These are phyloP conservation scores for Phocides pigmalion DNA, from an alignment of 1,140 invertebrate species.

Conservation along the genomic window DNA sequence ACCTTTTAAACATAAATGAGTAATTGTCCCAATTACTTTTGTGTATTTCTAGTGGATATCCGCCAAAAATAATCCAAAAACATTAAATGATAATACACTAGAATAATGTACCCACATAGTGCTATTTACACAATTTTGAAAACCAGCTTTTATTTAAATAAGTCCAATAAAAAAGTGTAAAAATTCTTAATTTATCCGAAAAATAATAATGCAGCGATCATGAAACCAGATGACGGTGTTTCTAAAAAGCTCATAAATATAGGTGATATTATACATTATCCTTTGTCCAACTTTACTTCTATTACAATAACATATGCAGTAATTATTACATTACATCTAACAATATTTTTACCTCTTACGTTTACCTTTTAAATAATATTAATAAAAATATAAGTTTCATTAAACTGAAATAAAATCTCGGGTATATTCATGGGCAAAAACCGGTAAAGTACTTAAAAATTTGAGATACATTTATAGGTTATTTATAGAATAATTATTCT, in stretches of 20 bases:
- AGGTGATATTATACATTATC: conserved; percentile 26
- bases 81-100: background rate
- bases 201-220: conserved; percentile 8
- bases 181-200: conserved; percentile 4
- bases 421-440: background rate
- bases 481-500: too few species aligned
- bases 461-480: too few species aligned
- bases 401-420: background rate
- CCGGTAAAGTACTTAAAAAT: too few species aligned
- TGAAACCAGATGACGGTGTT: conserved; percentile 45
- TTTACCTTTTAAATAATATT: background rate
- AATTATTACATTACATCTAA: background rate
- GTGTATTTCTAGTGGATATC: too few species aligned
- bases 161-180: background rate
- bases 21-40: too few species aligned
- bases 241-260: conserved; percentile 52
- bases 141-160: background rate
- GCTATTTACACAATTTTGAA: conserved; percentile 20
- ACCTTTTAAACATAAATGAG: too few species aligned
- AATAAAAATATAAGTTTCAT: background rate
- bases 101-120: background rate
- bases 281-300: conserved; percentile 2
- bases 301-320: conserved; percentile 1
- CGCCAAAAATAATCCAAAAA: too few species aligned
- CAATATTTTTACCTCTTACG: background rate